Base-by-base conservation (phyloP, 2,888 invertebrate species). In the Orchesella flavescens region DNA sequence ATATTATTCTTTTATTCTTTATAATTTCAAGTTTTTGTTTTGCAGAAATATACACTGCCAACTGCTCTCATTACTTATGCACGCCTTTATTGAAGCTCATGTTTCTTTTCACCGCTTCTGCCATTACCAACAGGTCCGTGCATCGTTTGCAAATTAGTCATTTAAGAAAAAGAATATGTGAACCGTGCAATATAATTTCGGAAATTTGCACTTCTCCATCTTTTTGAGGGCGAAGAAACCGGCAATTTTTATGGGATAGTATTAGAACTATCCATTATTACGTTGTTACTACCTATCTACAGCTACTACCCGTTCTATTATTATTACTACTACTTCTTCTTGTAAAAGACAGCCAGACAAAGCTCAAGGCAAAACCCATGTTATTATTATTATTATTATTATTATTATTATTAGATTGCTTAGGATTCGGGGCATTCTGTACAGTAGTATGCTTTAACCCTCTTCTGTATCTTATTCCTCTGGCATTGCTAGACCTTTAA, bases 21-120 rank as follows among this genome's bases (percentile, higher is more conserved):
- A n/a, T 68, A 68, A 68, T 68, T 69, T 69, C 69, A 72, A 57
- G 19, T 61, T 34, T 59, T 61, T n/a, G n/a, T 34, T 61, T 57
- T 72, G 72, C 79, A 79, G 63, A 79, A 79, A 79, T 79, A 44
- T 5, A 53, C 66, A 10, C 21, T 61, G 17, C 34, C 19, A 34
- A 34, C 34, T 34, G 34, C 21, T 24, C 73, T 69, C 63, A 63
- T 81, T 43, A 81, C 49, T 75, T 75, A 81, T 81, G 81, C 69
- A 81, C 81, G 75, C 81, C 75, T 81, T 81, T 74, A 75, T 75
- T 66, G 75, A 74, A 68, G 81, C 81, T 81, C 81, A 75, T 81
- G 74, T 75, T 81, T 75, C 74, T 65, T 74, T 81, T 81, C 74
- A 75, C 81, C 74, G 71, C 69, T 74, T 59, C 61, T 75, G 68